Base-by-base conservation (phyloP, 2,797 vertebrate genomes). In the Natrix natrix region DNA sequence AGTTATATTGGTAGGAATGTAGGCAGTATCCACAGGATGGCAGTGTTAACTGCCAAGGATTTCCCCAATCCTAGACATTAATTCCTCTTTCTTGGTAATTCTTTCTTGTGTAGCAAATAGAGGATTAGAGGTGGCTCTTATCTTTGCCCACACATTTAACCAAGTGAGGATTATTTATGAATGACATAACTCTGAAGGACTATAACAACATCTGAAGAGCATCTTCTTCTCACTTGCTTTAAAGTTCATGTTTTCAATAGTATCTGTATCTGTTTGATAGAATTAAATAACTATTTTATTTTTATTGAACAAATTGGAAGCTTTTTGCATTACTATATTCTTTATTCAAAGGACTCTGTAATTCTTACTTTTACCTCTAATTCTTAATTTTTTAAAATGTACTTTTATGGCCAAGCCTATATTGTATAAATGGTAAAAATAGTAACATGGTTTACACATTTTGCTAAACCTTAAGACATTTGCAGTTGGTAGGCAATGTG, bases 61-160 rank as follows among this genome's bases (percentile, higher is more conserved):
- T 94, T 96, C 90, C 89, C 92, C 95, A 32, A 88, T 90, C 48
- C 63, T 93, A 32, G 60, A 86, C 91, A 94, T 92, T 88, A 95
- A 95, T 95, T 94, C 69, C 26, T 52, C n/a, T 32, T 78, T 86
- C 57, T 95, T 96, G 92, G 69, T 94, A 59, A 92, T 95, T 56
- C 94, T 2, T 86, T 93, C 95, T 95, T 60, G 92, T 88, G 91
- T 87, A 96, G 83, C 95, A 93, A 92, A 57, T 8, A 37, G 54
- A 92, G 89, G 93, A 94, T 94, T 95, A 95, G 95, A 94, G 94
- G 86, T 95, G 93, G 54, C 32, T 94, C 43, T 94, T 92, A 95
- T 63, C 24, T 88, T 37, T 86, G 20, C n/a, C 94, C 91, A 66
- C 89, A 89, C 93, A 74, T 93, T 96, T 96, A 94, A 94, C 87